Evolutionary conservation across 1,140 invertebrate genomes (phyloP).

Genomic region (Psilanteris sp.): DNA sequence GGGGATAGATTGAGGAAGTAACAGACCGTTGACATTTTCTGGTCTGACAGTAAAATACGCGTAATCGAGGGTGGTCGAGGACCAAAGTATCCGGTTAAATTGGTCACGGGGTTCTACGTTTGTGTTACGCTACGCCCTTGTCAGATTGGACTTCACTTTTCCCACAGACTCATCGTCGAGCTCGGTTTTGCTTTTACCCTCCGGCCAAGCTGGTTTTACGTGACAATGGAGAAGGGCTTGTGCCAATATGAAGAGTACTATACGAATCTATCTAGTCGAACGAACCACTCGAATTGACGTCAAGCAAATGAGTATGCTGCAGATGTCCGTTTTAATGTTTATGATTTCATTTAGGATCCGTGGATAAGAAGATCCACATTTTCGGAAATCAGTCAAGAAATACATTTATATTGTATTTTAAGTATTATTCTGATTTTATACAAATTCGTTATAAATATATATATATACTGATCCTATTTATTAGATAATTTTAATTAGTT

Average conservation of each 20-base stretch:
- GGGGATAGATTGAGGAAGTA: constrained; percentile 29
- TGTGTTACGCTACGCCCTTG: constrained; percentile 71
- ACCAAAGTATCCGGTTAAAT: constrained; percentile 77
- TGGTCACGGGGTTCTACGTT: constrained; percentile 75
- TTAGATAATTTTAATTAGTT: too few relatives aligned
- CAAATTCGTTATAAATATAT: constrained; percentile 1
- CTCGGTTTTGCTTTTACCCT: constrained; percentile 53
- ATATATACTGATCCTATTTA: too few relatives aligned
- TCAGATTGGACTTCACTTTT: constrained; percentile 75
- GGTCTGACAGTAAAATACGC: constrained; percentile 35
- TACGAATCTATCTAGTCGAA: constrained; percentile 54
- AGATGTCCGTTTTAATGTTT: constrained; percentile 59
- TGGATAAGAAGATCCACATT: constrained; percentile 23
- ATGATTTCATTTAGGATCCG: constrained; percentile 41
- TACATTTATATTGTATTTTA: too few relatives aligned
- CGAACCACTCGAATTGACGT: constrained; percentile 55
- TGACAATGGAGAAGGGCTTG: constrained; percentile 51
- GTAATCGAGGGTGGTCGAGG: constrained; percentile 52
- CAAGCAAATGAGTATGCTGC: constrained; percentile 51
- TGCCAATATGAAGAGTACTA: constrained; percentile 64
- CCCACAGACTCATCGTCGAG: constrained; percentile 66
- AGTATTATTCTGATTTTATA: too few relatives aligned
- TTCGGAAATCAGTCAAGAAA: not conserved
- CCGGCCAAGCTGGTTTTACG: constrained; percentile 50
- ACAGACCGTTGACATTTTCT: constrained; percentile 36